A percentile compares a stretch with the other conserved stretches of the same genome.
Conservation (phyloP, 2,113 vertebrate species). For the Malurus melanocephalus region DNA sequence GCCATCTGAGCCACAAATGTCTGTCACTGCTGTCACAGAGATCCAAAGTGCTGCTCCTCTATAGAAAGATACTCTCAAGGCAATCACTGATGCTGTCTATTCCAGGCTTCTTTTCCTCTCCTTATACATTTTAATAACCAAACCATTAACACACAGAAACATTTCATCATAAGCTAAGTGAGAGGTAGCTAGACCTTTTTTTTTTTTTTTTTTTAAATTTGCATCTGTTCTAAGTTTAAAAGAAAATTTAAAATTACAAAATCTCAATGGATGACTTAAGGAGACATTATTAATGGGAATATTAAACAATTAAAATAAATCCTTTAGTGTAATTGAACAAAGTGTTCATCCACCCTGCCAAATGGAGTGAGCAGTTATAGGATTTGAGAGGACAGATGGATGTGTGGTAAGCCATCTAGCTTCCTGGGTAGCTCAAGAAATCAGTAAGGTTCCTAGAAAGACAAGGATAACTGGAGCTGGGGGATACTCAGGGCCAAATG, state of each 20-base stretch:
- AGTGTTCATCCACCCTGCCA: conserved; percentile 31
- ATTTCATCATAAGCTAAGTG: conserved; percentile 50
- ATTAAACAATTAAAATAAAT: conserved; percentile 64
- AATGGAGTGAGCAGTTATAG: not conserved
- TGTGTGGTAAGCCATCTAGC: not conserved
- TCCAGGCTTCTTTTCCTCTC: conserved; percentile 20
- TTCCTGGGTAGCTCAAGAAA: not conserved
- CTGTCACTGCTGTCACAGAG: not conserved
- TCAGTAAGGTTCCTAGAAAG: conserved; percentile 1
- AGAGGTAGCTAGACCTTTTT: conserved; percentile 19
- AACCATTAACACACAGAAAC: conserved; percentile 53
- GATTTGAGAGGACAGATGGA: not conserved
- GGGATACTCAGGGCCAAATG: not conserved
- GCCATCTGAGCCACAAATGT: not conserved
- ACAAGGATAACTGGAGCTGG: not conserved
- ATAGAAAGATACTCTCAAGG: not conserved
- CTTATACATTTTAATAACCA: conserved; percentile 61
- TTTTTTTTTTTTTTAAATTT: conserved; percentile 9
- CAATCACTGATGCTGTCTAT: conserved; percentile 20
- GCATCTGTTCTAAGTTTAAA: conserved; percentile 58
- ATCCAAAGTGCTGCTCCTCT: not conserved
- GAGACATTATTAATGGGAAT: conserved; percentile 55
- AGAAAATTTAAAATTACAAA: conserved; percentile 55
- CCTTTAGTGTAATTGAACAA: conserved; percentile 45
- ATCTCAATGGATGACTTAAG: conserved; percentile 47